Percentiles rank a stretch among this genome's conserved stretches.
Evolutionary conservation across 2,797 vertebrate species (phyloP).

Genomic region (Xyrichtys novacula): DNA sequence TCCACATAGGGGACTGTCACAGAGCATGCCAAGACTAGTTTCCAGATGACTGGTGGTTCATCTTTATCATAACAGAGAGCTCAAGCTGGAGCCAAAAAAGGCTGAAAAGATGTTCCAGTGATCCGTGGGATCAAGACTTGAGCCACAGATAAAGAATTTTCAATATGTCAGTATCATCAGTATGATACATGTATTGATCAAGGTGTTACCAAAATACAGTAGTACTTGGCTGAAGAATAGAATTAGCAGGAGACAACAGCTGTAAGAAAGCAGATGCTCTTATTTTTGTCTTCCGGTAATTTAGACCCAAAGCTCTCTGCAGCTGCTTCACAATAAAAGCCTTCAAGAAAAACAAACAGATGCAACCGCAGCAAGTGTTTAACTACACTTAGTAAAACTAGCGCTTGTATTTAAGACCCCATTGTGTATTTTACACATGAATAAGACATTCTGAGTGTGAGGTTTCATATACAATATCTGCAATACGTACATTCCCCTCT

Average conservation of each 20-base stretch:
- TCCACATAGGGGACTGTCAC: not conserved
- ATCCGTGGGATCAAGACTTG: not conserved
- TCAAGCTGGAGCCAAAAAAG: not conserved
- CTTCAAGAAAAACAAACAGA: conserved; percentile 65
- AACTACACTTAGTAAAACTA: conserved; percentile 6
- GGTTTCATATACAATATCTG: not conserved
- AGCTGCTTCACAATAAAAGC: conserved; percentile 66
- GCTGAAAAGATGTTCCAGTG: not conserved
- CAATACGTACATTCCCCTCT: not conserved
- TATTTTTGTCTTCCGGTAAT: conserved; percentile 55
- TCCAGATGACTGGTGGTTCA: not conserved
- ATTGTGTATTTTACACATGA: too few relatives aligned
- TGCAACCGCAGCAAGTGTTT: conserved; percentile 35
- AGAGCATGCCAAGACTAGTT: not conserved
- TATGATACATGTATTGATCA: not conserved
- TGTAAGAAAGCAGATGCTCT: conserved; percentile 63
- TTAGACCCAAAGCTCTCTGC: conserved; percentile 61
- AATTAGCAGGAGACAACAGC: conserved; percentile 54
- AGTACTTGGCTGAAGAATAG: conserved; percentile 21
- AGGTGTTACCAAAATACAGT: conserved; percentile 1
- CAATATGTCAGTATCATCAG: not conserved
- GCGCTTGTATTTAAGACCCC: not conserved
- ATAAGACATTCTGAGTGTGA: not conserved
- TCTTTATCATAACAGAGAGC: not conserved
- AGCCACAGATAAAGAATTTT: not conserved